phyloP scores from a whole-genome alignment of 2,113 vertebrate genomes.

The Microcebus tavaratra region DNA sequence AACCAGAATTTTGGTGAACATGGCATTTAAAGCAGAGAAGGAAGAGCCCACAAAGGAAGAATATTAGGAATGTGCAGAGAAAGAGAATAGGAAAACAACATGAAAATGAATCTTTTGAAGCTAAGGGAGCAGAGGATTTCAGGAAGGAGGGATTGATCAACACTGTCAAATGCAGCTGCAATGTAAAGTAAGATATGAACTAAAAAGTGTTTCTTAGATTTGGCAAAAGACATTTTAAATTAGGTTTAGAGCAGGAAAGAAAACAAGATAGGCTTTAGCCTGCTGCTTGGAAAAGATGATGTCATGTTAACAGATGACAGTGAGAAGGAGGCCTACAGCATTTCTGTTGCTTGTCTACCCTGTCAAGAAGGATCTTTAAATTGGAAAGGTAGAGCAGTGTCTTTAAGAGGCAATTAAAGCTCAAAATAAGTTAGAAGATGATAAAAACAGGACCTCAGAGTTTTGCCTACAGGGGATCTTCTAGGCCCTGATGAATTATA shows the following conservation, averaged over 20 bases:
- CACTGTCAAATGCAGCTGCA: background rate
- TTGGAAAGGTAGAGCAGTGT: background rate
- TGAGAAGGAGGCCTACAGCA: background rate
- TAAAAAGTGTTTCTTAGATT: background rate
- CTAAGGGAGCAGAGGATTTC: background rate
- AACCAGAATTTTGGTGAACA: background rate
- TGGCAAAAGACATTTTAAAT: constrained; percentile 38
- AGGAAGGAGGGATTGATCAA: background rate
- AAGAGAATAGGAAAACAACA: background rate
- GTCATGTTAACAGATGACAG: constrained; percentile 61
- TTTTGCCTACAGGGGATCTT: background rate
- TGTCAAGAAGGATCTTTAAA: background rate
- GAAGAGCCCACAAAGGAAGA: background rate
- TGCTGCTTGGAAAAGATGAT: constrained; percentile 48
- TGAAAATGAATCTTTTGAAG: background rate
- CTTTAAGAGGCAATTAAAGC: constrained; percentile 8
- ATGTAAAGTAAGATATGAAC: background rate
- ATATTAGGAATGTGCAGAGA: background rate
- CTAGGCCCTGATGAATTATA: background rate
- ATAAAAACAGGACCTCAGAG: background rate
- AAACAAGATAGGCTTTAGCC: constrained; percentile 14
- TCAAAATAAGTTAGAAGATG: background rate
- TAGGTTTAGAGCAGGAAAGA: constrained; percentile 32
- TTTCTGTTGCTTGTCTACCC: constrained; percentile 21
- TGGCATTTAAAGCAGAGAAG: background rate